Evolutionary conservation across 2,113 vertebrate genomes (phyloP), one percentile per base, ranked within the genome.

Genomic region (Jaculus jaculus): DNA sequence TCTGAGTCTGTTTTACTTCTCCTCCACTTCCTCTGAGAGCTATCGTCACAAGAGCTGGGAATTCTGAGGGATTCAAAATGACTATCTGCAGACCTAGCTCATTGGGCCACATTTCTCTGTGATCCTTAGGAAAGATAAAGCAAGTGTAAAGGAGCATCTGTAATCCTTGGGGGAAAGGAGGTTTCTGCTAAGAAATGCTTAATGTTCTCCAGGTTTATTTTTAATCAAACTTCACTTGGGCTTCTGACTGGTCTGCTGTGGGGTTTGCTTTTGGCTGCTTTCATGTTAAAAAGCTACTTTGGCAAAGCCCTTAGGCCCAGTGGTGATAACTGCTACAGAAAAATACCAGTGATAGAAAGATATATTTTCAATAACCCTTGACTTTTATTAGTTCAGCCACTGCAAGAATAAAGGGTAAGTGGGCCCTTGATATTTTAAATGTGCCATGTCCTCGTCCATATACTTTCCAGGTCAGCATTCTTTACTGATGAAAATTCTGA

Each of bases 351-450:
- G 96, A 95, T 96, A 80, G 97, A 94, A 95, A 96, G 97, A 97
- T 94, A 96, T 96, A 90, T 97, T 97, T 97, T 94, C 95, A 96
- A 94, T 97, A 97, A 96, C 96, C 87, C 94, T 92, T 97, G 97
- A 91, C 96, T 95, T 96, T 97, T 96, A 97, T 96, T 96, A 96
- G 96, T 97, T 95, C 93, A 95, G 74, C 93, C 94, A 88, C 84
- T 77, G 96, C 95, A 95, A 77, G 93, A 96, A 96, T 92, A 95
- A 97, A 97, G 97, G 90, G 92, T 96, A 96, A 97, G 91, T 94
- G 96, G 94, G 26, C 97, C 96, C 97, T 96, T 95, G 97, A 83
- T 96, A 96, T 93, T 96, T 94, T 96, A 95, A 96, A 91, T 95
- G 93, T 82, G 88, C 90, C 47, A 30, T 92, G 94, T 95, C 87